These are phyloP conservation scores for Branchellion lobata DNA, from an alignment of 2,888 invertebrate species.

Conservation along the genomic window DNA sequence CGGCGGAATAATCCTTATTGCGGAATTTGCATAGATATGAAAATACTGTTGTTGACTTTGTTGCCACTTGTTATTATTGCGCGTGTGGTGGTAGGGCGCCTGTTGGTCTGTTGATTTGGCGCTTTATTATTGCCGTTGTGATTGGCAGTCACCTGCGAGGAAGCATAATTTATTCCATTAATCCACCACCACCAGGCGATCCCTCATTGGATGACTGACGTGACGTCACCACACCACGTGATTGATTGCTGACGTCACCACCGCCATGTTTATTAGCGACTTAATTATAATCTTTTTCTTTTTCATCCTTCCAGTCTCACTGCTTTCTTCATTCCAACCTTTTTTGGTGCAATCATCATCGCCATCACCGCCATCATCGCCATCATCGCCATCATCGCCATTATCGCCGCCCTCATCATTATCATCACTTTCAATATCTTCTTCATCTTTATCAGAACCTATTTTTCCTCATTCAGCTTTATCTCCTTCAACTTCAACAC, in stretches of 20 bases:
- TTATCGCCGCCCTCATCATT: neutral
- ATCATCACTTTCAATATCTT: neutral
- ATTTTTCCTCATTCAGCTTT: neutral
- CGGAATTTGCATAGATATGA: too few relatives aligned
- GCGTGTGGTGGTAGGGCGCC: too few relatives aligned
- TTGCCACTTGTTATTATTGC: too few relatives aligned
- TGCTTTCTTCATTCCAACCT: neutral
- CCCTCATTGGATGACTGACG: constrained; percentile 10
- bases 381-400: neutral
- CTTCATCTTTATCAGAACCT: neutral
- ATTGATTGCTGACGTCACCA: constrained; percentile 24
- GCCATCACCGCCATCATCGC: constrained; percentile 18
- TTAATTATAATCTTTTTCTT: constrained; percentile 24
- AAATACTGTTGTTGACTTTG: too few relatives aligned
- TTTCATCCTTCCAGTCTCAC: neutral
- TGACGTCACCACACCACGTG: constrained; percentile 37
- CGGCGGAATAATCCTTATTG: too few relatives aligned
- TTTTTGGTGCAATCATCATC: constrained; percentile 1
- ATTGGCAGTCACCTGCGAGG: neutral
- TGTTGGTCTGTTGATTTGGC: too few relatives aligned
- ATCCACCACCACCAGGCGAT: constrained; percentile 13
- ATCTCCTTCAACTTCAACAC: neutral
- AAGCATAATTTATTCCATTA: constrained; percentile 34
- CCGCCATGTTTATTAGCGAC: constrained; percentile 40
- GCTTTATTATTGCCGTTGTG: neutral